Percentiles rank a stretch among this genome's conserved stretches.
These are phyloP conservation scores for Papilio elwesi DNA, from an alignment of 2,888 invertebrate genomes.

Conservation along the genomic window DNA sequence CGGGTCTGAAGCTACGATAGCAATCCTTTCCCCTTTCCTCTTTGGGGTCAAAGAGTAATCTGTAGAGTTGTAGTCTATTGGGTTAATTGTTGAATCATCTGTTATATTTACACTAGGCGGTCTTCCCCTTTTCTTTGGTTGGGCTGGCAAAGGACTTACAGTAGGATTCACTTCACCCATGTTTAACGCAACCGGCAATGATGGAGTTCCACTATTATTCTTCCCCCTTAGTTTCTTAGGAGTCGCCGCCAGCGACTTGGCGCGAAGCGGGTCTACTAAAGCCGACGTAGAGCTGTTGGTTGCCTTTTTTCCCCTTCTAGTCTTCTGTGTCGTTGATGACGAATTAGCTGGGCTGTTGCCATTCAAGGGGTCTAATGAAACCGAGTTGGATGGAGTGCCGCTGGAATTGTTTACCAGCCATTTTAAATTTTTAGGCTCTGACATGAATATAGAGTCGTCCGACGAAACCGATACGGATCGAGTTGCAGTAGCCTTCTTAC, in stretches of 20 bases:
- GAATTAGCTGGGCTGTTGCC: not conserved
- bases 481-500: not conserved
- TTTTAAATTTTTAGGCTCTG: too few species aligned
- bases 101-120: not conserved
- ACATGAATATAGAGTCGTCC: too few species aligned
- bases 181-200: not conserved
- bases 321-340: not conserved
- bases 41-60: conserved; percentile 45
- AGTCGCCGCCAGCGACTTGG: not conserved
- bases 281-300: not conserved
- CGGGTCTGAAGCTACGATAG: not conserved
- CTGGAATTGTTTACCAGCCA: not conserved
- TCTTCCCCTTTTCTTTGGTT: conserved; percentile 1
- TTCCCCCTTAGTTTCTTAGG: not conserved
- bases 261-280: not conserved
- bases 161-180: not conserved
- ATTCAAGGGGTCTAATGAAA: too few species aligned
- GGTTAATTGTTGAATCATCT: not conserved
- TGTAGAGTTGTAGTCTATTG: conserved; percentile 41
- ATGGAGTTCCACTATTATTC: not conserved
- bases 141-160: not conserved
- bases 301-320: not conserved
- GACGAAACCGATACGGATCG: too few species aligned
- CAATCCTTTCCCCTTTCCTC: not conserved
- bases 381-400: not conserved